Percentiles rank a stretch among this genome's conserved stretches.
phyloP scores from a whole-genome alignment of 2,797 vertebrate genomes.

The Chanos chanos region DNA sequence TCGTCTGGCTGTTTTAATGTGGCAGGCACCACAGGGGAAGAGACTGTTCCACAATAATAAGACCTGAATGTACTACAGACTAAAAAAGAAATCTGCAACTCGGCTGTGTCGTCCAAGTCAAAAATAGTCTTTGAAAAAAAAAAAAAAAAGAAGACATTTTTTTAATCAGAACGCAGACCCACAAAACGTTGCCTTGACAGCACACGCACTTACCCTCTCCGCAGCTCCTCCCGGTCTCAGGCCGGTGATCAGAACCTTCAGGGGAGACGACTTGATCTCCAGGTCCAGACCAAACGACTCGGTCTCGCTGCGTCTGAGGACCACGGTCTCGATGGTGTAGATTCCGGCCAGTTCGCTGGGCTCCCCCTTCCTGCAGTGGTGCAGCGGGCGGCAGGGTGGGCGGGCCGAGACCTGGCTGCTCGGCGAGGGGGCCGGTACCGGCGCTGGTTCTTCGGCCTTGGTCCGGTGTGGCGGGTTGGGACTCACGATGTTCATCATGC shows the following conservation, averaged over 20 bases:
- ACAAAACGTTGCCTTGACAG: no score
- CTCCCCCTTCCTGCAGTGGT: conserved; percentile 64
- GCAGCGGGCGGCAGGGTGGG: conserved; percentile 48
- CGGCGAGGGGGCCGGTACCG: conserved; percentile 45
- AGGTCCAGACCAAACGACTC: conserved; percentile 79
- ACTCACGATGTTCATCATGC: conserved; percentile 73
- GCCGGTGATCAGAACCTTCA: conserved; percentile 73
- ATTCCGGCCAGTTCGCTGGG: conserved; percentile 45
- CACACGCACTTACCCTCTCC: conserved; percentile 70
- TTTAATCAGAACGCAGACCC: background rate
- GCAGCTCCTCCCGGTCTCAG: conserved; percentile 72
- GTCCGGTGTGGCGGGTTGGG: conserved; percentile 57
- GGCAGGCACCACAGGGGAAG: no score
- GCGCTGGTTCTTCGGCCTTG: conserved; percentile 60
- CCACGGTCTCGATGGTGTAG: conserved; percentile 62
- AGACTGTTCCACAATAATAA: no score
- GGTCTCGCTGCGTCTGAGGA: conserved; percentile 62
- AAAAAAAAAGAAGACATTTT: background rate
- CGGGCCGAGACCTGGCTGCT: conserved; percentile 44
- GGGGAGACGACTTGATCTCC: conserved; percentile 74
- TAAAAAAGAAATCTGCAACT: no score
- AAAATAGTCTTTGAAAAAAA: no score
- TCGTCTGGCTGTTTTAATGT: no score
- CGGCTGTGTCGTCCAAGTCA: no score
- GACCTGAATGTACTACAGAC: no score